Evolutionary conservation across 2,888 invertebrate species (phyloP).

Genomic region (Euclidia mi): DNA sequence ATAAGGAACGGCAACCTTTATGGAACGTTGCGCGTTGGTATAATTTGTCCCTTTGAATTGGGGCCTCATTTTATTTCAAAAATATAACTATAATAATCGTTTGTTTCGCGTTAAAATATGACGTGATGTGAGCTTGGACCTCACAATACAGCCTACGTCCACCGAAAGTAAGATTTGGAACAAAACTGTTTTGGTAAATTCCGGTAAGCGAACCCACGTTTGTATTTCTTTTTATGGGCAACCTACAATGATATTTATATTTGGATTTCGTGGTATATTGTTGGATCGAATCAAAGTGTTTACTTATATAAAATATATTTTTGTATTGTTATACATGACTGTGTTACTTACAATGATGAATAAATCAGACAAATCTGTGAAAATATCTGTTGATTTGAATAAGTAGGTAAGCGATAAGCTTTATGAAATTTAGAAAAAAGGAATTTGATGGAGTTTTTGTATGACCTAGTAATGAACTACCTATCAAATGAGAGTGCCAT

Average conservation of each 20-base stretch:
- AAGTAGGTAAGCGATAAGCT: too few species aligned
- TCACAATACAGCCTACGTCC: constrained; percentile 42
- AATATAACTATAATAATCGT: constrained; percentile 10
- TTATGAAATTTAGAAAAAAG: too few species aligned
- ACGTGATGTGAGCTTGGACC: constrained; percentile 13
- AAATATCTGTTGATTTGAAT: too few species aligned
- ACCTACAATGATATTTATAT: constrained; percentile 32
- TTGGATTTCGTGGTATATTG: constrained; percentile 23
- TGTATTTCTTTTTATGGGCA: constrained; percentile 33
- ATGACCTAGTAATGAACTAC: too few species aligned
- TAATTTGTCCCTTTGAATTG: background rate
- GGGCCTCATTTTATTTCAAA: constrained; percentile 10
- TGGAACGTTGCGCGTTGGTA: background rate
- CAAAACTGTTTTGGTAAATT: constrained; percentile 48
- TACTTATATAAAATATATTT: constrained; percentile 5
- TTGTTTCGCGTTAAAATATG: constrained; percentile 31
- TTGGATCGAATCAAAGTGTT: background rate
- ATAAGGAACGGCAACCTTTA: background rate
- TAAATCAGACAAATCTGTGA: too few species aligned
- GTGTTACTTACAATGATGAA: too few species aligned
- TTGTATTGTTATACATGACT: background rate
- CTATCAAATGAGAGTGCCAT: too few species aligned
- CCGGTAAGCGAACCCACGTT: constrained; percentile 46
- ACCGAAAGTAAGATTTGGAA: constrained; percentile 33
- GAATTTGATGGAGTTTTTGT: too few species aligned